These are phyloP conservation scores for Clytia hemisphaerica DNA, from an alignment of 30 jellyfish, hydroid and myxozoan species.

Conservation along the genomic window DNA sequence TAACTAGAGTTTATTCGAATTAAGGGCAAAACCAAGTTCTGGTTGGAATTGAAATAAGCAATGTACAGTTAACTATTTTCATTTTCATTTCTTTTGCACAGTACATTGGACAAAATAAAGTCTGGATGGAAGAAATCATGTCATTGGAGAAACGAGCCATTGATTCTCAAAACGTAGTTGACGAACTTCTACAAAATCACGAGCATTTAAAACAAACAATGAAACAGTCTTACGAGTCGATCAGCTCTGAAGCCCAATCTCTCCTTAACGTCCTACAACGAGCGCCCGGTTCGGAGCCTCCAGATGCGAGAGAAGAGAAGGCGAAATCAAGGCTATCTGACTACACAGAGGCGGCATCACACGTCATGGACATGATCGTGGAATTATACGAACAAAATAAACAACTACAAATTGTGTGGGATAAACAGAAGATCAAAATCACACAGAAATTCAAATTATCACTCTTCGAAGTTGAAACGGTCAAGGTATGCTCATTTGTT, in stretches of 20 bases:
- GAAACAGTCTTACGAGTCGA: conserved; percentile 60
- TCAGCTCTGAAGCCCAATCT: conserved; percentile 79
- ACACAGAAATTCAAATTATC: conserved; percentile 69
- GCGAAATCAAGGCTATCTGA: conserved; percentile 95
- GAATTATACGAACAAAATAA: conserved; percentile 90
- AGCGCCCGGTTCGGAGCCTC: conserved; percentile 36
- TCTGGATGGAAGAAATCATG: conserved; percentile 76
- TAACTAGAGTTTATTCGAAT: no score
- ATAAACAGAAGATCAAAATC: conserved; percentile 60
- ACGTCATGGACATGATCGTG: conserved; percentile 86
- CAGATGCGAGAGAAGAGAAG: conserved; percentile 75
- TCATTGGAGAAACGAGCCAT: conserved; percentile 44
- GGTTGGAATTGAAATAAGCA: no score
- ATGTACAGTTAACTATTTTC: no score
- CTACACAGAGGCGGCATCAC: conserved; percentile 92
- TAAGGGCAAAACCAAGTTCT: no score
- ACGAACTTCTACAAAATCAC: conserved; percentile 33
- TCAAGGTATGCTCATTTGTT: conserved; percentile 43
- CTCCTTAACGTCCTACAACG: conserved; percentile 84
- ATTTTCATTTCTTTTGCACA: no score
- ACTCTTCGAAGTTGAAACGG: conserved; percentile 64
- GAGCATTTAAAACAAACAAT: conserved; percentile 54
- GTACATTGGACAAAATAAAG: conserved; percentile 54
- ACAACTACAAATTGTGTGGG: conserved; percentile 81
- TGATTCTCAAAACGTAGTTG: conserved; percentile 36